Evolutionary conservation across 1,140 invertebrate genomes (phyloP).

Genomic region (Drosophila kohkoa): DNA sequence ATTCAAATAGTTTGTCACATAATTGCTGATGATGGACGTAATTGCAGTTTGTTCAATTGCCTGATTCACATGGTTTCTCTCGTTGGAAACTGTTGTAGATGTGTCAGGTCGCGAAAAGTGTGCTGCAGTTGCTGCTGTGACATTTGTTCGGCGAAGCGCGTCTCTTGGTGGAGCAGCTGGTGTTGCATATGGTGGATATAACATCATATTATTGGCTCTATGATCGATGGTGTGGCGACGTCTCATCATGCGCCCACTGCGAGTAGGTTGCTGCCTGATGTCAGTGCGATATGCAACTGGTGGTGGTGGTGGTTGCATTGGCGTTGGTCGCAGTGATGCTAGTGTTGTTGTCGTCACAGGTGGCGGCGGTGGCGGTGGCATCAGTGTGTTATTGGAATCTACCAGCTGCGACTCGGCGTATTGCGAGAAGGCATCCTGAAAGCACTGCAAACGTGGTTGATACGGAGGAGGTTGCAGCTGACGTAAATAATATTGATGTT

Average conservation of each 20-base stretch:
- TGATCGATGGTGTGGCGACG: slow-evolving; percentile 35
- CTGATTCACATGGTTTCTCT: slow-evolving; percentile 1
- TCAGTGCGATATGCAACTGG: neutral
- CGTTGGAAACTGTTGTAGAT: neutral
- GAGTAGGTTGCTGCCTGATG: neutral
- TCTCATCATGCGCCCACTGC: slow-evolving; percentile 14
- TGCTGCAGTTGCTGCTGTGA: neutral
- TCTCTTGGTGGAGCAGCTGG: neutral
- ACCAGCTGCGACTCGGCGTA: slow-evolving; percentile 7
- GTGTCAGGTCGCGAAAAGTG: slow-evolving; percentile 1
- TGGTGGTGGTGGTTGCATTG: neutral
- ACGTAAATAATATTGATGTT: slow-evolving; percentile 25
- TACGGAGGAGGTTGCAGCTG: slow-evolving; percentile 19
- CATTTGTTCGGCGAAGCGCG: neutral
- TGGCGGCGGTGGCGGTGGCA: neutral
- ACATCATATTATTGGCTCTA: neutral
- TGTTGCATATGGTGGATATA: neutral
- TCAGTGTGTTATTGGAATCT: neutral
- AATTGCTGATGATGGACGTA: slow-evolving; percentile 43
- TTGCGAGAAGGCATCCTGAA: slow-evolving; percentile 39
- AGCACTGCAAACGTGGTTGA: slow-evolving; percentile 44
- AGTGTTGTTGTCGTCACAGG: neutral
- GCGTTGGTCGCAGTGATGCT: neutral
- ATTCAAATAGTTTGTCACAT: slow-evolving; percentile 42
- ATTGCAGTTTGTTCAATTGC: slow-evolving; percentile 29